A percentile compares a stretch with the other conserved stretches of the same genome.
Evolutionary conservation across 2,888 invertebrate species (phyloP).

Genomic region (Phymatocera aterrima): DNA sequence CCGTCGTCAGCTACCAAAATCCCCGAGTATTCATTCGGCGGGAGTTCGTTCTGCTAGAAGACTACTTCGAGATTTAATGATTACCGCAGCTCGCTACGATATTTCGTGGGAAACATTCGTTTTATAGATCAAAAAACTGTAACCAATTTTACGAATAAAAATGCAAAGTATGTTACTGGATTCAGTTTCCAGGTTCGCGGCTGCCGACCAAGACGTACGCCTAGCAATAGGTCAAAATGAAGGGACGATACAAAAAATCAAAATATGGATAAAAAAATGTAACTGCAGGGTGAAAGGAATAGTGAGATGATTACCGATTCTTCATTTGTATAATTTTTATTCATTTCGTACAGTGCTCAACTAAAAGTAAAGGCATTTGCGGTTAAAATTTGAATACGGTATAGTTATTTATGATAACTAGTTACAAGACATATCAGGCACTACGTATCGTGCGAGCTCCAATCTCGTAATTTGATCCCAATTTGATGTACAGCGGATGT

Average conservation of each 20-base stretch:
- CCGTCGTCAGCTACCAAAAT: background rate
- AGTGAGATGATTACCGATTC: background rate
- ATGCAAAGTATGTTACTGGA: background rate
- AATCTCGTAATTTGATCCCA: conserved; percentile 38
- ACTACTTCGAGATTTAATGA: background rate
- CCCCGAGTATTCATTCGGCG: background rate
- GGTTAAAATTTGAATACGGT: conserved; percentile 18
- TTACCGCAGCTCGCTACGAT: background rate
- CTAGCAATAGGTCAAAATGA: too few species aligned
- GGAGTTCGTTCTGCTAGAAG: background rate
- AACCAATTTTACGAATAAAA: background rate
- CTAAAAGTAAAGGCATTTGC: conserved; percentile 28
- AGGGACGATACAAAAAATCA: too few species aligned
- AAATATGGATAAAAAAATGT: background rate
- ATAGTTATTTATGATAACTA: conserved; percentile 30
- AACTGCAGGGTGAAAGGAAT: background rate
- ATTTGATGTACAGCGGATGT: background rate
- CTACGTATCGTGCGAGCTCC: conserved; percentile 37
- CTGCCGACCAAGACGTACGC: background rate
- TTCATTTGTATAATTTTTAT: conserved; percentile 34
- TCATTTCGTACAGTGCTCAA: conserved; percentile 36
- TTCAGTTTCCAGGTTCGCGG: background rate
- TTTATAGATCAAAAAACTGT: background rate
- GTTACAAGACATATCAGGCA: conserved; percentile 12
- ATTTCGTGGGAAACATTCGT: background rate